Base-by-base conservation (phyloP, 2,113 vertebrate species). In the Xiphophorus hellerii region DNA sequence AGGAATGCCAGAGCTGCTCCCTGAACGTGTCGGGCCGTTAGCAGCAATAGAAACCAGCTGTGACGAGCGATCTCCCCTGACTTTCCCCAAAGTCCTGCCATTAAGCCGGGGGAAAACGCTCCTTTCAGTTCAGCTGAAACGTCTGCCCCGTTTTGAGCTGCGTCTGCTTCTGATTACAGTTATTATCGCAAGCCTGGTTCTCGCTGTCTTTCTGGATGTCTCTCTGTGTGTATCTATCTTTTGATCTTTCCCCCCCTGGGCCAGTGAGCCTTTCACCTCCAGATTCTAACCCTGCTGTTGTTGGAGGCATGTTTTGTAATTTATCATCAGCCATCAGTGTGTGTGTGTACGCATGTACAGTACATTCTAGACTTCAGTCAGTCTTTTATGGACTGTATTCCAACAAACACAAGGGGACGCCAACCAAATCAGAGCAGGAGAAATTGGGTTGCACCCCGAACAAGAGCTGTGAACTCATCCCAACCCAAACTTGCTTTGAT, bases 101-200 rank as follows among this genome's bases (percentile, higher is more conserved):
- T 86, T 89, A 77, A 78, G 35, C 80, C 73, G 85, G 85, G 85
- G 70, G 67, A 89, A 92, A 91, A 88, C 76, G 80, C 73, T 85
- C 76, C 77, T 84, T 78, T 87, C 63, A 42, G 87, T 84, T 76
- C 79, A 80, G 78, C 87, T 77, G 22, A 29, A 83, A 80, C 86
- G 78, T 77, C 80, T 71, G 37, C 88, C 76, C 85, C 69, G 85
- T 83, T 71, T 92, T 85, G 81, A 86, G 80, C 80, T 89, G 70
- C 9, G 80, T 82, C 85, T 91, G 89, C 77, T 90, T 90, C 88
- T 81, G 87, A 92, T 95, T 92, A 93, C 89, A 83, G 92, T 93
- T 90, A 89, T 94, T 94, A 93, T 92, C 91, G 82, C 88, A 87
- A 92, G 91, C 91, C 82, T 77, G 85, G 73, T 68, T 75, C 67